These are phyloP conservation scores for Clytia hemisphaerica DNA, from an alignment of 30 jellyfish, hydroid and myxozoan genomes.

Conservation along the genomic window DNA sequence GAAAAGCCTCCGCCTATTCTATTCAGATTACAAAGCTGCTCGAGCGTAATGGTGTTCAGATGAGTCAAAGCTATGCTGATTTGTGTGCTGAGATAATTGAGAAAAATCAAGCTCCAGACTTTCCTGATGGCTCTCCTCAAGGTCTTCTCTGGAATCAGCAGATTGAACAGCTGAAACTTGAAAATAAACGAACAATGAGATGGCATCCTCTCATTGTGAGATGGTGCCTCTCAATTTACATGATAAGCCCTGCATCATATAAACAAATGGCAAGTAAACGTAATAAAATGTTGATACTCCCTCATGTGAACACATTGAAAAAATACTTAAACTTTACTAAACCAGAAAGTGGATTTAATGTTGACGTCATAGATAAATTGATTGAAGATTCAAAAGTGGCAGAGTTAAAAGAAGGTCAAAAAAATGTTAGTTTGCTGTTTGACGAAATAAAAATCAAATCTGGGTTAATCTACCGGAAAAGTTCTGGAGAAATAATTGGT, in stretches of 20 bases:
- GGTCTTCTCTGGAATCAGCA: constrained; percentile 13
- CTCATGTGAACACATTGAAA: constrained; percentile 7
- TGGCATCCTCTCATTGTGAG: constrained; percentile 17
- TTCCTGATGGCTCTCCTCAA: constrained; percentile 13
- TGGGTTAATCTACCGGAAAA: too few relatives aligned
- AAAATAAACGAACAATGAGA: background rate
- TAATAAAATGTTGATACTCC: background rate
- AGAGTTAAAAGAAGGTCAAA: too few relatives aligned
- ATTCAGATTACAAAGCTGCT: background rate
- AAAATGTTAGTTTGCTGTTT: too few relatives aligned
- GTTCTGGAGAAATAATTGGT: too few relatives aligned
- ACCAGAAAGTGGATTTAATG: too few relatives aligned
- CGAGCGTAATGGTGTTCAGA: background rate
- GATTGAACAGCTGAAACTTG: background rate
- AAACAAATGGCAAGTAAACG: background rate
- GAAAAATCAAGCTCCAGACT: too few relatives aligned
- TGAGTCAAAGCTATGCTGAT: too few relatives aligned
- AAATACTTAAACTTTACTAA: too few relatives aligned
- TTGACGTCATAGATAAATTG: too few relatives aligned
- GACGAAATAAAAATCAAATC: too few relatives aligned
- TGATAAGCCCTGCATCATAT: constrained; percentile 1
- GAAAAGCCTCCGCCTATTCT: background rate
- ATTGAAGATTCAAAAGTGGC: too few relatives aligned
- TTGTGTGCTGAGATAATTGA: background rate
- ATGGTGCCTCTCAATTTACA: constrained; percentile 3